phyloP scores from a whole-genome alignment of 2,888 invertebrate genomes.

The Aphodius granarius region DNA sequence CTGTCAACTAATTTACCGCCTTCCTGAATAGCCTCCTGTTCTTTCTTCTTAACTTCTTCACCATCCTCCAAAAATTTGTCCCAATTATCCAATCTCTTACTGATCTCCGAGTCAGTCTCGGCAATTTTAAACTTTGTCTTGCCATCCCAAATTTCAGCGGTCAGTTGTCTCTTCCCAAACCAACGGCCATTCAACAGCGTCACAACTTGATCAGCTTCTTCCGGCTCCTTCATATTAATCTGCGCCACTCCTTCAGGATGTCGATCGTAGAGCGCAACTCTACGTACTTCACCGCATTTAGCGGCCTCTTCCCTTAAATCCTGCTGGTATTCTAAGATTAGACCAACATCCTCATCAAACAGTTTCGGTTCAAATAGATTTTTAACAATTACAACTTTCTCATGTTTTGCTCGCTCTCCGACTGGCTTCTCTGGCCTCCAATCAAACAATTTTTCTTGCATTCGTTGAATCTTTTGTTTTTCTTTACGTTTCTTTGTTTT shows the following conservation, averaged over 20 bases:
- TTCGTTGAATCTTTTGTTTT: constrained; percentile 87
- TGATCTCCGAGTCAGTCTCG: constrained; percentile 87
- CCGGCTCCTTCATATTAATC: constrained; percentile 85
- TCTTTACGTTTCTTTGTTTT: constrained; percentile 88
- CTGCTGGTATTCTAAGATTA: constrained; percentile 88
- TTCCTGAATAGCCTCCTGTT: background rate
- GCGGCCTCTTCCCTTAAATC: constrained; percentile 86
- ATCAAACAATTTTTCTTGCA: constrained; percentile 92
- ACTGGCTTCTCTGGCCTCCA: constrained; percentile 94
- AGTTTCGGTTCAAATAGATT: constrained; percentile 89
- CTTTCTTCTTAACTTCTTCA: constrained; percentile 25
- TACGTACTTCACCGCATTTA: constrained; percentile 90
- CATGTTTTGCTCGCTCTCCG: constrained; percentile 85
- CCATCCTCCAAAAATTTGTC: constrained; percentile 75
- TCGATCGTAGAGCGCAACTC: constrained; percentile 88
- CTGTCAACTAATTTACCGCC: background rate
- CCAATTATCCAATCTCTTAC: constrained; percentile 84
- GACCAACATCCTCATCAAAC: constrained; percentile 86
- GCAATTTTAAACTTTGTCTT: constrained; percentile 82
- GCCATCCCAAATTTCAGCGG: constrained; percentile 93
- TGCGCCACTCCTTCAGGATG: constrained; percentile 95
- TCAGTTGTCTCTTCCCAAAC: constrained; percentile 84
- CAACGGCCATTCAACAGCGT: constrained; percentile 84
- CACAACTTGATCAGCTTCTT: constrained; percentile 90
- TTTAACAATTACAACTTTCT: constrained; percentile 88